Percentiles rank a stretch among this genome's conserved stretches.
Evolutionary conservation across 2,888 invertebrate genomes (phyloP).

Genomic region (Troides oblongomaculatus): DNA sequence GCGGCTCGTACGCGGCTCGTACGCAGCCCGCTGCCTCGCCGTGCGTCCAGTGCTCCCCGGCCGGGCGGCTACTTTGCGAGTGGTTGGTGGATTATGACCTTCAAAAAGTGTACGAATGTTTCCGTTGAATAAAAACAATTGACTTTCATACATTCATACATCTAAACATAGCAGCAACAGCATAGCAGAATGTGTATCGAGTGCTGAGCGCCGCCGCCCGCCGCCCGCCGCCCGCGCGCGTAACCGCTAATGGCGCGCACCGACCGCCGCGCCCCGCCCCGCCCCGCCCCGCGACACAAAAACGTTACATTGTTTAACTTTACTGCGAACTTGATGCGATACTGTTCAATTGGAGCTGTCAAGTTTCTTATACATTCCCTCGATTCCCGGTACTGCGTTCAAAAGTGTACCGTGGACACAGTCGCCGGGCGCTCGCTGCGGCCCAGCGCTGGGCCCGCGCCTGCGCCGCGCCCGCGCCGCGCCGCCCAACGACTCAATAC

Average conservation of each 20-base stretch:
- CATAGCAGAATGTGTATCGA: no score
- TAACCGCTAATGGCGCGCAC: constrained; percentile 39
- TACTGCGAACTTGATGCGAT: background rate
- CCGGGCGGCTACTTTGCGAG: no score
- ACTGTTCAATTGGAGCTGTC: background rate
- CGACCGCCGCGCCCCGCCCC: background rate
- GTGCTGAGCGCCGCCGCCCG: background rate
- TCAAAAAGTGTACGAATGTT: no score
- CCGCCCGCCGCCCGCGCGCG: constrained; percentile 24
- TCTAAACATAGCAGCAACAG: no score
- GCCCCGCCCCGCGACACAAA: background rate
- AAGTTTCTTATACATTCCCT: no score
- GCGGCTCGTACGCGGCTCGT: no score
- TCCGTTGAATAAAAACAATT: no score
- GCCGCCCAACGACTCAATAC: constrained; percentile 44
- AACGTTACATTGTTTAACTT: background rate
- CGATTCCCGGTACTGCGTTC: background rate
- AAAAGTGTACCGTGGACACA: background rate
- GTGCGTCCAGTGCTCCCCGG: no score
- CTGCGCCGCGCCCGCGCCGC: background rate
- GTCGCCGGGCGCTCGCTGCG: background rate
- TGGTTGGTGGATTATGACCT: no score
- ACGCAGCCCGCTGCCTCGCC: no score
- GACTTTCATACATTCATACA: no score
- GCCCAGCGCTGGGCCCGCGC: background rate